Conservation (phyloP, 2,797 vertebrate species). For the Acrossocheilus wenchowensis region DNA sequence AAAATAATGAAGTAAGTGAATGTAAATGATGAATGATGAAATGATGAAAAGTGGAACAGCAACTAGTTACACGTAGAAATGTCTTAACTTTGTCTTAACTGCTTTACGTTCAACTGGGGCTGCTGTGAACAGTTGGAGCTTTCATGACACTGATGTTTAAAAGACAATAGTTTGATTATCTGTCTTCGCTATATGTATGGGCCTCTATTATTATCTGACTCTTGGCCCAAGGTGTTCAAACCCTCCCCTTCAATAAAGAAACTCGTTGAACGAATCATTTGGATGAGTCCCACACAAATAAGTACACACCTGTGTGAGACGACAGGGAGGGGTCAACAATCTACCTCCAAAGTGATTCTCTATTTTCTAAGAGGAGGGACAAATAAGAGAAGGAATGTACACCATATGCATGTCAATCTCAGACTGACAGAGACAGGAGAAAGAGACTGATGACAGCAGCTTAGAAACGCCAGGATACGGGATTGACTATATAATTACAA, state of each 20-base stretch:
- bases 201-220: constrained; percentile 2
- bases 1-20: no score
- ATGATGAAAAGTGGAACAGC: not conserved
- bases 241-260: not conserved
- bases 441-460: not conserved
- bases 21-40: not conserved
- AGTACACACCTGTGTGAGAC: constrained; percentile 34
- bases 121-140: not conserved
- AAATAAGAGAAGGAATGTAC: constrained; percentile 29
- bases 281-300: constrained; percentile 15
- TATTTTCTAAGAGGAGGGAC: constrained; percentile 47
- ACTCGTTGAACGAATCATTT: not conserved
- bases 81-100: not conserved
- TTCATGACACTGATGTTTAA: not conserved
- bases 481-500: constrained; percentile 8
- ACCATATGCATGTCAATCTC: constrained; percentile 31
- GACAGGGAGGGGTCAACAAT: constrained; percentile 41
- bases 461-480: not conserved
- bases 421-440: constrained; percentile 10
- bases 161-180: not conserved
- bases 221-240: not conserved
- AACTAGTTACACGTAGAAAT: not conserved
- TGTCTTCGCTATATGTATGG: not conserved
- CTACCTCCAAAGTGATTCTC: constrained; percentile 35
- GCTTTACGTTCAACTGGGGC: not conserved